Evolutionary conservation across 2,113 vertebrate genomes (phyloP).

Genomic region (Tympanuchus pallidicinctus): DNA sequence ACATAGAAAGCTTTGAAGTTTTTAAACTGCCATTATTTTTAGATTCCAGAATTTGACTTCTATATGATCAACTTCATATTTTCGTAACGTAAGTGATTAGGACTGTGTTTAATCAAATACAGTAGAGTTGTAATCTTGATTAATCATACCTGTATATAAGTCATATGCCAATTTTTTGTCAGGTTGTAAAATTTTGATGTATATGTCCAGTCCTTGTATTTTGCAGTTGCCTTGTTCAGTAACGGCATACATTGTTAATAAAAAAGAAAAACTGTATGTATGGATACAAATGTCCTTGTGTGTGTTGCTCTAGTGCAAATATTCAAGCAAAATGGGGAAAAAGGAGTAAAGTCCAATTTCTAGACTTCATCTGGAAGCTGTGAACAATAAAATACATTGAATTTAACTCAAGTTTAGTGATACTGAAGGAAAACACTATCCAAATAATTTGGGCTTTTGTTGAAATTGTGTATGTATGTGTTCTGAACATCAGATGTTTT

Average conservation of each 20-base stretch:
- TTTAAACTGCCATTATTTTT: slow-evolving; percentile 74
- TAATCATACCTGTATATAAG: slow-evolving; percentile 49
- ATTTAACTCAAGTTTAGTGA: not conserved
- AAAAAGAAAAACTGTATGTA: slow-evolving; percentile 76
- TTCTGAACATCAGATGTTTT: not conserved
- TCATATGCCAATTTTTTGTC: slow-evolving; percentile 60
- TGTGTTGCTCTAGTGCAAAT: fast-evolving
- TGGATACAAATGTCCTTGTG: not conserved
- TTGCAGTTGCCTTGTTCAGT: slow-evolving; percentile 74
- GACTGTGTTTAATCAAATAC: slow-evolving; percentile 59
- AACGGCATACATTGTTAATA: slow-evolving; percentile 78
- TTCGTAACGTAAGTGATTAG: slow-evolving; percentile 69
- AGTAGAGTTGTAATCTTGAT: slow-evolving; percentile 41
- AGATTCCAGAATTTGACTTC: slow-evolving; percentile 69
- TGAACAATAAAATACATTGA: not conserved
- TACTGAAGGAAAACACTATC: not conserved
- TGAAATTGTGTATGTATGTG: not conserved
- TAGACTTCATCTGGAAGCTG: not conserved
- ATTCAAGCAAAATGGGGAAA: not conserved
- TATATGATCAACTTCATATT: slow-evolving; percentile 61
- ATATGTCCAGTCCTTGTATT: slow-evolving; percentile 68
- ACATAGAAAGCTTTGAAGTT: slow-evolving; percentile 53
- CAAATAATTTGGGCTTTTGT: not conserved
- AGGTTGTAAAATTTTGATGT: slow-evolving; percentile 61
- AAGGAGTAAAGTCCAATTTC: not conserved